Base-by-base conservation (phyloP, 2,888 invertebrate genomes). In the Pocota personata region DNA sequence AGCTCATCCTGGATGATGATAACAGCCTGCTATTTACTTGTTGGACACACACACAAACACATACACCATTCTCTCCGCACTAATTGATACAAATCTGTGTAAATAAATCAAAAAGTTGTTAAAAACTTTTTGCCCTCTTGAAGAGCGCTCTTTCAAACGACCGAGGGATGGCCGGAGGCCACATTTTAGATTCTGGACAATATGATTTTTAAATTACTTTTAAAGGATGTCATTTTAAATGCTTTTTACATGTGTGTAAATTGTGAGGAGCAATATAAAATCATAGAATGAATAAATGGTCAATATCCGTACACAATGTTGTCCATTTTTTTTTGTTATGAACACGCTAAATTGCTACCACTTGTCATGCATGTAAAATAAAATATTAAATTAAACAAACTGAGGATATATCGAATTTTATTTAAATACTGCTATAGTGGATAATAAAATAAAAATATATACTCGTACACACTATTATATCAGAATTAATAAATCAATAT, bases 101-200 rank as follows among this genome's bases (percentile, higher is more conserved):
- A 73, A 83, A 83, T 83, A 79, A 83, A 83, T 83, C 83, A 83
- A 83, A 83, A 83, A 78, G 72, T 83, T 83, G 67, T 83, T 67
- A 78, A 78, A 83, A 83, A 79, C 35, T 62, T 73, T 79, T n/a
- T 58, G 35, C 43, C 48, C 75, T 75, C 80, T 64, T 60, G n/a
- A 73, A 80, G 19, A 43, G 57, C 4, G 24, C 40, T 35, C n/a
- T n/a, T n/a, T n/a, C 32, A 60, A 62, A 35, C 21, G 55, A 32
- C 60, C 40, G 14, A 50, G 1, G 64, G 37, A 50, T 30, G 50
- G n/a, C 69, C 40, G 16, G 16, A 75, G 55, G 16, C 30, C 30
- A 52, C 37, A 60, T 37, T 73, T 73, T 32, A 48, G 58, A 35
- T 60, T 32, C 46, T 16, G 43, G 52, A 64, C 43, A 62, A 48